Evolutionary conservation across 2,797 vertebrate species (phyloP), one percentile per base, ranked within the genome.

Genomic region (Onychomys torridus): DNA sequence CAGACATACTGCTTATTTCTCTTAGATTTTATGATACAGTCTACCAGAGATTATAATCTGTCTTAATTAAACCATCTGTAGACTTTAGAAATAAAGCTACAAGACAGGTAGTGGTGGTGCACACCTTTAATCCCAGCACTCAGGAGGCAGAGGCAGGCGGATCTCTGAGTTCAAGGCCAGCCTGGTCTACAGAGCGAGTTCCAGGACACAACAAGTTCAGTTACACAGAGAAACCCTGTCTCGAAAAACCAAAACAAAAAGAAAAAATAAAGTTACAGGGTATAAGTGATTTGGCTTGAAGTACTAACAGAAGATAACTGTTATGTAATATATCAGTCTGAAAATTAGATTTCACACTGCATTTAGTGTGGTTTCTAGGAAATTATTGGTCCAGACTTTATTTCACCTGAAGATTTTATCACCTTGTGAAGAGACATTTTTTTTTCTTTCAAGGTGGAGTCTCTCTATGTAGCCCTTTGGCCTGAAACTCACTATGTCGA

Each of bases 211-310:
- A n/a, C n/a, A 19, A 71, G 69, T 16, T 55, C 52, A n/a, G n/a
- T n/a, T 21, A 71, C 67, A 71, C 34, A 71, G n/a, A 71, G 17
- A 37, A 71, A 71, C 3, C 8, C 17, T 71, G n/a, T 37, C n/a
- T 71, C 1, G 3, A 71, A 71, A 71, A 67, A 32, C 67, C 32
- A 69, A 69, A 67, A 17, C 34, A 71, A 19, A 71, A 19, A 19
- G 7, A 71, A 19, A 69, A n/a, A n/a, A 67, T 10, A 16, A 67
- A 69, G 67, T 9, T n/a, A n/a, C 67, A n/a, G 7, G 86, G 37
- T 78, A 76, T 61, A 71, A 89, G 29, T 91, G 73, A 94, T 27
- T 40, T 82, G 78, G 55, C 78, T 86, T 91, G 61, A 90, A 86
- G 86, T 61, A 23, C 3, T 95, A 73, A 77, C 12, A 92, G 73